Conservation (phyloP, 2,797 vertebrate species). For the Carduelis carduelis region DNA sequence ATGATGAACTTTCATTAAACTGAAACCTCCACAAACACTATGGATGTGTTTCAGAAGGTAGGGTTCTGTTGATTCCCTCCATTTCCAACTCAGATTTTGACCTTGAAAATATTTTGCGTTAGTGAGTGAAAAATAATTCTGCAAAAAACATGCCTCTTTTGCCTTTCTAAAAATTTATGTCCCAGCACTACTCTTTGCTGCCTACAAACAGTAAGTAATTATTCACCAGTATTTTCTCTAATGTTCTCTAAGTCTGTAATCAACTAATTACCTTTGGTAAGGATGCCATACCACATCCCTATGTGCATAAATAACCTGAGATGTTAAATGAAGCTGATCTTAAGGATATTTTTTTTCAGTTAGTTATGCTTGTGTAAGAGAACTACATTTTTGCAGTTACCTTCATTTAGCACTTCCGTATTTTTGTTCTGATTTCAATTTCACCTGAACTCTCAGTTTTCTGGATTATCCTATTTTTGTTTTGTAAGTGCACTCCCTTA, state of each 20-base stretch:
- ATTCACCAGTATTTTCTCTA: not conserved
- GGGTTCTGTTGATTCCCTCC: not conserved
- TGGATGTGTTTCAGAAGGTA: not conserved
- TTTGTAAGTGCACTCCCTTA: not conserved
- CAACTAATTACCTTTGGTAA: not conserved
- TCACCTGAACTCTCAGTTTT: not conserved
- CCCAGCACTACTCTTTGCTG: not conserved
- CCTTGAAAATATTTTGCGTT: not conserved
- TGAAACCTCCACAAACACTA: not conserved
- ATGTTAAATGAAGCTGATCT: not conserved
- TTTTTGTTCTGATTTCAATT: not conserved
- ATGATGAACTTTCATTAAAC: not conserved
- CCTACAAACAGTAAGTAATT: not conserved
- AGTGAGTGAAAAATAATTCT: not conserved
- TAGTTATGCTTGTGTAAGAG: not conserved
- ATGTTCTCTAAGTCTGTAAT: not conserved
- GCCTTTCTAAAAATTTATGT: not conserved
- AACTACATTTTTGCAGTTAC: not conserved
- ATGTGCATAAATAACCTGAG: not conserved
- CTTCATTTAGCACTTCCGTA: not conserved
- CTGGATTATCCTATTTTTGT: not conserved
- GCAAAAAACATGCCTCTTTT: not conserved
- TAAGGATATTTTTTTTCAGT: not conserved
- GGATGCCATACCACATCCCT: not conserved
- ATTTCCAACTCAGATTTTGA: not conserved